Evolutionary conservation across 1,140 invertebrate genomes (phyloP), one percentile per base, ranked within the genome.

Genomic region (Pectinophora gossypiella): DNA sequence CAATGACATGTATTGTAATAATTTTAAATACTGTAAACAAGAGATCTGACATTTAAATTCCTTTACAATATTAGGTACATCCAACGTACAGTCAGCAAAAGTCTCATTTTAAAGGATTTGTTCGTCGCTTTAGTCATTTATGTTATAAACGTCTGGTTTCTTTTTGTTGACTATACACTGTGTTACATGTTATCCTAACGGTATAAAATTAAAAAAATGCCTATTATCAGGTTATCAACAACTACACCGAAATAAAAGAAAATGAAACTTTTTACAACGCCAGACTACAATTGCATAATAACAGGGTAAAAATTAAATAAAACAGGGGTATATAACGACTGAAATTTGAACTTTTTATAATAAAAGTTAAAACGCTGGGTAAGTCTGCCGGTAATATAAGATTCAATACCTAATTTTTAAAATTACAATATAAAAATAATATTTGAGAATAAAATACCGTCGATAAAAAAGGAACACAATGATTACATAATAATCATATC

Each of bases 21-120:
- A 80, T 83, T 83, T 85, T 76, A 78, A 85, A 85, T 83, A 83
- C 77, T 85, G 79, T 80, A 83, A 83, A 85, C 79, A 80, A 85
- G 82, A 85, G 82, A 83, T 85, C 82, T 71, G 63, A 76, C 68
- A 76, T 72, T 70, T 44, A 56, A 76, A 73, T 72, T 72, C 69
- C 64, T 61, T 76, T 77, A 74, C 68, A 65, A 60, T 70, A 75
- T 61, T 67, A 73, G 63, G 60, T 76, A 72, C 64, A 64, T 56
- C 68, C 57, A 63, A 71, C 64, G 48, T 55, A 64, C 44, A 61
- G 49, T 46, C 49, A 56, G 56, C 43, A 47, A 47, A 46, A 38
- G 44, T 52, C 55, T 32, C n/a, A n/a, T n/a, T n/a, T n/a, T n/a
- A n/a, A n/a, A n/a, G n/a, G n/a, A n/a, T n/a, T n/a, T n/a, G n/a